Percentiles rank a stretch among this genome's conserved stretches.
phyloP scores from a whole-genome alignment of 2,888 invertebrate species.

The Geophilus truncorum region DNA sequence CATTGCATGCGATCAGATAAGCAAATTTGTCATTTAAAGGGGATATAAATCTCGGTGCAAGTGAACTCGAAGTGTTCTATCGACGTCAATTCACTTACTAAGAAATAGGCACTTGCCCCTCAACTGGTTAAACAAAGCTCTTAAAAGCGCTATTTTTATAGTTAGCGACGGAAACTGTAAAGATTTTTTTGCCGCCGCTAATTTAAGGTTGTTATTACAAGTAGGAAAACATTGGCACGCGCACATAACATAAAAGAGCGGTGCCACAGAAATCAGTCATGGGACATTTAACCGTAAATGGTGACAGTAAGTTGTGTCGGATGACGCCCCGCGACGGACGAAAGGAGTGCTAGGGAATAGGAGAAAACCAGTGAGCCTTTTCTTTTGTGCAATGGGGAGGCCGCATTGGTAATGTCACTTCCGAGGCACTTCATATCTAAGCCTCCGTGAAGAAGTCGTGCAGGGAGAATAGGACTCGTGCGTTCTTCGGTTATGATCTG shows the following conservation, averaged over 20 bases:
- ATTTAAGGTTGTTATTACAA: background rate
- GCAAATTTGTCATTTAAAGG: background rate
- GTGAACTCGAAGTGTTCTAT: background rate
- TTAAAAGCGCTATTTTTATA: background rate
- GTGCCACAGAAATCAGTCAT: background rate
- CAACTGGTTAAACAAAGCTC: background rate
- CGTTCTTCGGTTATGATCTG: background rate
- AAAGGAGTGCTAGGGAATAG: background rate
- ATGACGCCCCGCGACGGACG: background rate
- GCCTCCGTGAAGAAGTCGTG: background rate
- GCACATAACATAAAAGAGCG: background rate
- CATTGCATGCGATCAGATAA: background rate
- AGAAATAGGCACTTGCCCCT: too few species aligned
- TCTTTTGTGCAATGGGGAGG: background rate
- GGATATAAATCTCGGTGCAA: background rate
- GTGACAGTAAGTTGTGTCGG: background rate
- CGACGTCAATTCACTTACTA: too few species aligned
- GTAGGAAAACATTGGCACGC: background rate
- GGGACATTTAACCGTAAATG: background rate
- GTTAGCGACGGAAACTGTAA: background rate
- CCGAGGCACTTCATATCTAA: background rate
- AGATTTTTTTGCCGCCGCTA: background rate
- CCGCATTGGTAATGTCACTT: background rate
- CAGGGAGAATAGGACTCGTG: background rate
- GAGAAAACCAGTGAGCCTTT: background rate